Base-by-base conservation (phyloP, 2,797 vertebrate species). In the Triplophysa bombifrons region DNA sequence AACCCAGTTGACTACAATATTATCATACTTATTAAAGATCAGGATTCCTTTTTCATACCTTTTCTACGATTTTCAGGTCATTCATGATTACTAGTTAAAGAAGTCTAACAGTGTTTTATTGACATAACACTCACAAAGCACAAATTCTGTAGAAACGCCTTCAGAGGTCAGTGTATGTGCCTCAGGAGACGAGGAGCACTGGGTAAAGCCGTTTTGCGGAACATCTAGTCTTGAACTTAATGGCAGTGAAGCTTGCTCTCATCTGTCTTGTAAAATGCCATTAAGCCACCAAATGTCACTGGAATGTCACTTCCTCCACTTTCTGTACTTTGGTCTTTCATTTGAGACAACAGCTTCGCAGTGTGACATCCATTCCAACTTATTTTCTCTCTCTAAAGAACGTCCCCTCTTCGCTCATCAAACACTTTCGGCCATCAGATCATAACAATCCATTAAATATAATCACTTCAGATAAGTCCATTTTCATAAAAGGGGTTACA, bases 221-320 rank as follows among this genome's bases (percentile, higher is more conserved):
- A 78, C 64, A 83, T 72, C 72, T 83, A 48, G 67, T 80, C 70
- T 73, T 74, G 82, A 69, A 84, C 74, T 67, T 78, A 84, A 83
- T 77, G 81, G 85, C 89, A 87, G 83, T 84, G 70, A 85, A 83
- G 83, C 87, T 87, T 87, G 64, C 84, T 82, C 87, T 91, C 88
- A 81, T 92, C 87, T 85, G 86, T 92, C 90, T 90, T 87, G 75
- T 38, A 75, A 94, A 93, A 94, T 92, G 90, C 91, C 92, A 93
- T 79, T 76, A 88, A 89, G 73, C 69, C 90, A 88, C 89, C 88
- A 94, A 94, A 94, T 94, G 93, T 93, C 93, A 94, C 75, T 63
- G 73, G 92, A 94, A 94, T 93, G 92, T 92, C 92, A 93, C 88
- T 88, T 90, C 83, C 84, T 91, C 87, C 83, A 60, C 84, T 11